Base-by-base conservation (phyloP, 2,113 vertebrate species). In the Planiliza haematocheilus region DNA sequence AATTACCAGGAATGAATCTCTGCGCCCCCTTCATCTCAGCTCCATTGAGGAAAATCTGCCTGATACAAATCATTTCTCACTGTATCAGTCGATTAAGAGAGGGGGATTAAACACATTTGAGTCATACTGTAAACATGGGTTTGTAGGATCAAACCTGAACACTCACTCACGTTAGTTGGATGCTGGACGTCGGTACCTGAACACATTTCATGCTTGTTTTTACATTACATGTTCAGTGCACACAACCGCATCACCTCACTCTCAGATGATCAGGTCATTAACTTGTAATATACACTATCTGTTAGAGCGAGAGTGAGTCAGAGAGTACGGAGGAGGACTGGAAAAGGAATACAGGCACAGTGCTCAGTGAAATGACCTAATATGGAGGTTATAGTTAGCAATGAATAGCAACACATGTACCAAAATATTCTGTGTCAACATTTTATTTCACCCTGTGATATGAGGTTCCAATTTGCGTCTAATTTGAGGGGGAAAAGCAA, bases 401-500 rank as follows among this genome's bases (percentile, higher is more conserved):
- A 78, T 74, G 73, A 83, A 84, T 38, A 67, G 70, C 68, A 66
- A 66, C 74, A 77, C 78, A 71, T 76, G 81, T 76, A 74, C 41
- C 38, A 56, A 82, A 85, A 83, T 80, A 71, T 83, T 83, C 73
- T 59, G 73, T 68, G 83, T 89, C 82, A 77, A 84, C 85, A 86
- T 80, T 82, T 84, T 79, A 70, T 77, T 78, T 72, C 64, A 69
- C 60, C 70, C 45, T 60, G 45, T 55, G 71, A 83, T 79, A 77
- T 66, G 60, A 77, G 75, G 77, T 71, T 80, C 77, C 86, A 82
- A 84, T 88, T 91, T 86, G 82, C 57, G 71, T 88, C 82, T 84
- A 89, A 92, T 93, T 89, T 77, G 53, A 83, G 61, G 9, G 34
- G 13, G 61, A 87, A 86, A 72, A 53, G 75, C 84, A 89, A 81